A percentile compares a stretch with the other conserved stretches of the same genome.
These are phyloP conservation scores for Micronycteris hirsuta DNA, from an alignment of 2,113 vertebrate species.

Conservation along the genomic window DNA sequence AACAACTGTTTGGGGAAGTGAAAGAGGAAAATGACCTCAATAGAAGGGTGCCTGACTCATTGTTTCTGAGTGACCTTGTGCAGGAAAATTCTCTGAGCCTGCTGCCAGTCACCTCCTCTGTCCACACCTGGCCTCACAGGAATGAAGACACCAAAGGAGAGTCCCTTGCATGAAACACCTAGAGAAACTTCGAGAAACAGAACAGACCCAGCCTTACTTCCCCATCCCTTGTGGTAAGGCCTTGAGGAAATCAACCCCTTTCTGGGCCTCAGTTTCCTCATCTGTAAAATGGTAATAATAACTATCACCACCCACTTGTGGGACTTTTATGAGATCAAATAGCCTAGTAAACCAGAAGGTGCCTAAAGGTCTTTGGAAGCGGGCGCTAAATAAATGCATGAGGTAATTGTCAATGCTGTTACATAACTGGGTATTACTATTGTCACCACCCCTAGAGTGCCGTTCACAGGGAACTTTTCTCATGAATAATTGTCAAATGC, in stretches of 20 bases:
- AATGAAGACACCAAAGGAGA: constrained; percentile 38
- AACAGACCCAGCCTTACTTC: background rate
- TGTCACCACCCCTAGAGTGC: background rate
- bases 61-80: constrained; percentile 34
- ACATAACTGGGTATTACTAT: background rate
- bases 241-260: constrained; percentile 13
- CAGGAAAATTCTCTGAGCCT: constrained; percentile 27
- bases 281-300: constrained; percentile 54
- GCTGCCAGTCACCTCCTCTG: background rate
- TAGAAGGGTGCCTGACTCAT: constrained; percentile 55
- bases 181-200: constrained; percentile 3
- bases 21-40: constrained; percentile 67
- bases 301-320: constrained; percentile 40
- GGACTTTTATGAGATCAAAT: constrained; percentile 57
- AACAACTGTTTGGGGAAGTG: constrained; percentile 63
- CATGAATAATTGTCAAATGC: background rate
- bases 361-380: constrained; percentile 10
- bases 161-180: background rate
- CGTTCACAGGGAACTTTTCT: background rate
- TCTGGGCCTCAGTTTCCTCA: constrained; percentile 52
- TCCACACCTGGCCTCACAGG: constrained; percentile 39
- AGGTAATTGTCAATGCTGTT: background rate
- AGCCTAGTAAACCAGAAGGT: constrained; percentile 43
- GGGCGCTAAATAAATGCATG: background rate
- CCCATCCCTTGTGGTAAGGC: background rate